phyloP scores from a whole-genome alignment of 2,888 invertebrate species.

The Drosophila hamatofila region DNA sequence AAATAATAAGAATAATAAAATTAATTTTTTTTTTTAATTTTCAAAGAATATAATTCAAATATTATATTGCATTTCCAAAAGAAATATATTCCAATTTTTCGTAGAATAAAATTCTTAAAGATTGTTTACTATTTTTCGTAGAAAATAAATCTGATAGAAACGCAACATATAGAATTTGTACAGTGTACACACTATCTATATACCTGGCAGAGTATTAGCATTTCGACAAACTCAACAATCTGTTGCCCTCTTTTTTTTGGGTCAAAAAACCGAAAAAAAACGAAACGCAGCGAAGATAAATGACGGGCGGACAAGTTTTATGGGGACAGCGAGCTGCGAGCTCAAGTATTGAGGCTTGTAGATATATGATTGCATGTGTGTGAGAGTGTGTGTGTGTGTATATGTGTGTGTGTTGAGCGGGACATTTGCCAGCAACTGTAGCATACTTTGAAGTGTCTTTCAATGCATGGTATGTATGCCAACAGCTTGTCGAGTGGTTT shows the following conservation, averaged over 20 bases:
- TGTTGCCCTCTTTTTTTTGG: constrained; percentile 22
- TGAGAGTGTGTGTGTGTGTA: constrained; percentile 13
- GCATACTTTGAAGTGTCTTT: constrained; percentile 78
- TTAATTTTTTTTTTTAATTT: no score
- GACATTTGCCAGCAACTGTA: constrained; percentile 73
- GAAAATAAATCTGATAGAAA: background rate
- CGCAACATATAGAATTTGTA: no score
- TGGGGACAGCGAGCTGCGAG: constrained; percentile 38
- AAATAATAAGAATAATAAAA: no score
- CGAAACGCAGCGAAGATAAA: constrained; percentile 63
- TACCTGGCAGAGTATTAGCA: constrained; percentile 4
- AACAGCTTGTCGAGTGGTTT: constrained; percentile 83
- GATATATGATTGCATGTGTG: constrained; percentile 4
- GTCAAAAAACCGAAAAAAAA: constrained; percentile 21
- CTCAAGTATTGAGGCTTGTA: constrained; percentile 32
- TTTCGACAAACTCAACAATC: background rate
- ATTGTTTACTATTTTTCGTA: no score
- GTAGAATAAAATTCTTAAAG: no score
- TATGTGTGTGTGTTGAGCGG: constrained; percentile 26
- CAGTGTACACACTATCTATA: no score
- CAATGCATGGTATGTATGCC: constrained; percentile 72
- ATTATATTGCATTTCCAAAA: no score
- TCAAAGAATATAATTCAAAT: no score
- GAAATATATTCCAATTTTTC: no score
- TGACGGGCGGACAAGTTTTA: constrained; percentile 68